phyloP scores from a whole-genome alignment of 2,113 vertebrate genomes.

The Hypomesus transpacificus region DNA sequence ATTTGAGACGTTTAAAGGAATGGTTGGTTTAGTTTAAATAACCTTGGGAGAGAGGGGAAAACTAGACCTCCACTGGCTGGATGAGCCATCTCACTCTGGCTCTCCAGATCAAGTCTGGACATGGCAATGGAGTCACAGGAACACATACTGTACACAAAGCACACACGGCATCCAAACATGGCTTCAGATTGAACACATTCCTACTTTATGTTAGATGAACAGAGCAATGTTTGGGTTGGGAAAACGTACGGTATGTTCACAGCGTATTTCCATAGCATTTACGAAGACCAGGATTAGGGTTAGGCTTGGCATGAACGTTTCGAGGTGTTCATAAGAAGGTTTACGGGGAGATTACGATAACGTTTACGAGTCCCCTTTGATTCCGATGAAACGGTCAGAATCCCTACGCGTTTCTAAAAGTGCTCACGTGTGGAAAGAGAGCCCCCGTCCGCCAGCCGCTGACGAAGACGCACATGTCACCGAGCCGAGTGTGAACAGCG shows the following conservation, averaged over 20 bases:
- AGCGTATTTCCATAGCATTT: no score
- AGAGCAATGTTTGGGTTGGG: neutral
- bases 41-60: slow-evolving; percentile 67
- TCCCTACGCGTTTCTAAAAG: neutral
- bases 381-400: no score
- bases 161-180: slow-evolving; percentile 21
- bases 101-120: slow-evolving; percentile 51
- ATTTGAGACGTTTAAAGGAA: slow-evolving; percentile 63
- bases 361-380: no score
- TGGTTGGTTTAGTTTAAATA: slow-evolving; percentile 73
- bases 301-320: no score
- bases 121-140: slow-evolving; percentile 32
- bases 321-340: no score
- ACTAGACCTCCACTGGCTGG: slow-evolving; percentile 55
- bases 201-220: slow-evolving; percentile 11
- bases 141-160: slow-evolving; percentile 41
- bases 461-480: slow-evolving; percentile 21
- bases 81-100: slow-evolving; percentile 50
- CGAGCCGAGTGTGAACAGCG: slow-evolving; percentile 47
- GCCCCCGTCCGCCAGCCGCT: neutral
- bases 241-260: slow-evolving; percentile 16
- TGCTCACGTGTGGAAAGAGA: neutral
- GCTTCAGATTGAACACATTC: neutral
- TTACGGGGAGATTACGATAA: no score
- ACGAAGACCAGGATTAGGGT: no score